Conservation (phyloP, 53 echinoderm and acorn worm genomes). For the Pentamera pediparva region DNA sequence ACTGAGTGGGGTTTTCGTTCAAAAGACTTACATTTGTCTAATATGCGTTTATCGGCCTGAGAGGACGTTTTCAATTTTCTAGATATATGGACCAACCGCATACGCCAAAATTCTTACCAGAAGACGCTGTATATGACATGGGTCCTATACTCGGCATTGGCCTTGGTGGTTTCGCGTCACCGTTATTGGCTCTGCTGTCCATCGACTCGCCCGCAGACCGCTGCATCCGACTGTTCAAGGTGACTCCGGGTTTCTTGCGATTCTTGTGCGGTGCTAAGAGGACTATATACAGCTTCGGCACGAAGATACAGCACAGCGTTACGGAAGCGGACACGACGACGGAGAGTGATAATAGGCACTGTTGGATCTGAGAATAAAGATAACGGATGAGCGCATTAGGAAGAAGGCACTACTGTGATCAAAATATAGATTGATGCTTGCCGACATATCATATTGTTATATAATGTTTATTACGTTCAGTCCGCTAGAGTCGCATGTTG, state of each 20-base stretch:
- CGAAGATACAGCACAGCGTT: conserved; percentile 87
- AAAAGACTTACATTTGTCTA: not conserved
- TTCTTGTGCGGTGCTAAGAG: conserved; percentile 96
- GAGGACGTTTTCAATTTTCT: not conserved
- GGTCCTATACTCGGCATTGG: conserved; percentile 48
- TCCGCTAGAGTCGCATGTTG: too few relatives aligned
- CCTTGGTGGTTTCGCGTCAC: conserved; percentile 52
- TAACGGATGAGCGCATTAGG: too few relatives aligned
- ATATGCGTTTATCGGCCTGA: not conserved
- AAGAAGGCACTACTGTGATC: too few relatives aligned
- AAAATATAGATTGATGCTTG: too few relatives aligned
- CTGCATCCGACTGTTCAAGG: conserved; percentile 74
- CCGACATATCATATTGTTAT: too few relatives aligned
- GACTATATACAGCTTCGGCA: conserved; percentile 95
- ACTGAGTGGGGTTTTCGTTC: too few relatives aligned
- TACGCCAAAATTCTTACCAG: conserved; percentile 48
- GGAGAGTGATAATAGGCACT: conserved; percentile 83
- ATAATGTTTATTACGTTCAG: too few relatives aligned
- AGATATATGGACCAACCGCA: not conserved
- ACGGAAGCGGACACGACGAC: conserved; percentile 80
- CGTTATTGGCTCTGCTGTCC: conserved; percentile 63
- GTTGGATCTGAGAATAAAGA: conserved; percentile 65
- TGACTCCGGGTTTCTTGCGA: conserved; percentile 74
- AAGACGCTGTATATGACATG: conserved; percentile 73
- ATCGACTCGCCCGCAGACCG: conserved; percentile 77